Evolutionary conservation across 2,888 invertebrate genomes (phyloP).

Genomic region (Homarus gammarus): DNA sequence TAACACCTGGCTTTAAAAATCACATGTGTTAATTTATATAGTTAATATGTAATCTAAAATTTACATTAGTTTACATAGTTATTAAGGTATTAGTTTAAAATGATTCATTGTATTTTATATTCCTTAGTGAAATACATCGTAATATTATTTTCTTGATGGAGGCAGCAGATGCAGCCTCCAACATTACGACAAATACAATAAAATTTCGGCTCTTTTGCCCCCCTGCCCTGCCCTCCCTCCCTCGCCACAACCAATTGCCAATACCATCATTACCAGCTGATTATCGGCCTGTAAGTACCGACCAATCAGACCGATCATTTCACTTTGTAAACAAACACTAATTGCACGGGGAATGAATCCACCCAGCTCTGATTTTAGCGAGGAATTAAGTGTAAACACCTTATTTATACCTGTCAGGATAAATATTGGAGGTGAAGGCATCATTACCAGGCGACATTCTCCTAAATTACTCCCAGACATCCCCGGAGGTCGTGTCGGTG

Average conservation of each 20-base stretch:
- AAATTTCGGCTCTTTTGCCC: too few species aligned
- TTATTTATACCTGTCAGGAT: conserved; percentile 10
- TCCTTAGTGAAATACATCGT: too few species aligned
- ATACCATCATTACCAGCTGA: neutral
- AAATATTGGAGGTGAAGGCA: neutral
- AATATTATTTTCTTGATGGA: too few species aligned
- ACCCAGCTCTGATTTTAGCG: neutral
- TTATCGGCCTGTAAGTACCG: conserved; percentile 1
- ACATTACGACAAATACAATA: too few species aligned
- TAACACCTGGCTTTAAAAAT: too few species aligned
- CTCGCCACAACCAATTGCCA: neutral
- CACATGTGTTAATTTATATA: too few species aligned
- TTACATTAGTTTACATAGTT: too few species aligned
- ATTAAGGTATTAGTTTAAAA: too few species aligned
- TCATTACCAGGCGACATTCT: neutral
- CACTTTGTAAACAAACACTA: conserved; percentile 41
- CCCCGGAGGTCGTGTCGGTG: neutral
- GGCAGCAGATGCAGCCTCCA: too few species aligned
- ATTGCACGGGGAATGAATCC: neutral
- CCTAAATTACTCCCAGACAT: neutral
- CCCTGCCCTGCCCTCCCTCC: too few species aligned
- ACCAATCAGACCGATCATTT: neutral
- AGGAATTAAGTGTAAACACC: conserved; percentile 14
- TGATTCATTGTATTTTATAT: too few species aligned
- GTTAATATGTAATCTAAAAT: too few species aligned